Evolutionary conservation across 2,113 vertebrate species (phyloP).

Genomic region (Beaufortia kweichowensis): DNA sequence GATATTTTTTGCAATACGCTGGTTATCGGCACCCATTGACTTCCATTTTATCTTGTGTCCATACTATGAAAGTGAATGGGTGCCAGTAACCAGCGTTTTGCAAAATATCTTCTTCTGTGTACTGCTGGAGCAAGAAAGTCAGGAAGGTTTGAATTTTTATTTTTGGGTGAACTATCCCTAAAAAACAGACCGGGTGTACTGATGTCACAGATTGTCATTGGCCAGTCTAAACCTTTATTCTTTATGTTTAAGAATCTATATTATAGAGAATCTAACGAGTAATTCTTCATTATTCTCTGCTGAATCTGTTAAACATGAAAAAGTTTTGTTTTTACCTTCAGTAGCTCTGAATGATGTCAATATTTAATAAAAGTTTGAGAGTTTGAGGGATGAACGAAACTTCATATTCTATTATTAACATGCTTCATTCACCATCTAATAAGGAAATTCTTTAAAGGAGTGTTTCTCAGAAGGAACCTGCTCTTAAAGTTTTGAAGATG

Average conservation of each 20-base stretch:
- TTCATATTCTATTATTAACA: slow-evolving; percentile 28
- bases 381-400: neutral
- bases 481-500: neutral
- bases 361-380: slow-evolving; percentile 32
- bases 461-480: neutral
- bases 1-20: too few relatives aligned
- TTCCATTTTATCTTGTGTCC: too few relatives aligned
- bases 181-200: neutral
- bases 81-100: too few relatives aligned
- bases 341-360: slow-evolving; percentile 12
- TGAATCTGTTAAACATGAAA: slow-evolving; percentile 15
- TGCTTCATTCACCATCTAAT: neutral
- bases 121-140: too few relatives aligned
- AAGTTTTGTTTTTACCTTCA: neutral
- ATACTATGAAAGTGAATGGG: too few relatives aligned
- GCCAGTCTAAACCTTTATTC: neutral
- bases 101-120: too few relatives aligned
- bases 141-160: too few relatives aligned
- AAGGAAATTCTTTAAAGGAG: slow-evolving; percentile 20
- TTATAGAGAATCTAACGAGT: neutral
- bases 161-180: too few relatives aligned
- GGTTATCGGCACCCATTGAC: too few relatives aligned
- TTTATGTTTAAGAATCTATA: neutral
- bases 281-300: neutral
- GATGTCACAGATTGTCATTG: neutral